Evolutionary conservation across 2,113 vertebrate genomes (phyloP).

Genomic region (Ophthalmolycus amberensis): DNA sequence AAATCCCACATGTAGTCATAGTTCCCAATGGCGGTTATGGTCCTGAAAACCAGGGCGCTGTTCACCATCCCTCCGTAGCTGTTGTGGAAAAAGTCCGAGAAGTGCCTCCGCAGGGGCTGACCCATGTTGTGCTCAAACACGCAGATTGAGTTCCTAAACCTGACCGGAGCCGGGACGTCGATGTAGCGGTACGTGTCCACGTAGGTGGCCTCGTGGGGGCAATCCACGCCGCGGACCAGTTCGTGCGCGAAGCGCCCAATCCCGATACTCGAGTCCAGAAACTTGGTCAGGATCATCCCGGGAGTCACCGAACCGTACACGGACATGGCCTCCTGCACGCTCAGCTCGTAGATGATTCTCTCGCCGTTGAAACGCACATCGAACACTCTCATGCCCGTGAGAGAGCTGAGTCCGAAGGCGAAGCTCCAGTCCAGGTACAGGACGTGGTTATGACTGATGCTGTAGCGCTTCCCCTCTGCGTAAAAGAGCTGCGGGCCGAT

Average conservation of each 20-base stretch:
- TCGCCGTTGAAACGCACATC: conserved; percentile 86
- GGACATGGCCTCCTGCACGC: conserved; percentile 90
- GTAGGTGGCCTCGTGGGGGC: conserved; percentile 85
- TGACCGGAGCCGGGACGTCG: conserved; percentile 61
- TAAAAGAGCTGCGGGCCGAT: conserved; percentile 84
- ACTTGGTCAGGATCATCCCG: conserved; percentile 85
- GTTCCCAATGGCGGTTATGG: conserved; percentile 87
- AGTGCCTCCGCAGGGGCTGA: conserved; percentile 90
- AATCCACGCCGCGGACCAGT: conserved; percentile 88
- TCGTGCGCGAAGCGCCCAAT: conserved; percentile 87
- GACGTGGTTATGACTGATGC: conserved; percentile 83
- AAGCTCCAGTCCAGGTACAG: conserved; percentile 89
- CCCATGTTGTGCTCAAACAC: conserved; percentile 91
- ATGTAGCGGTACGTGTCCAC: conserved; percentile 84
- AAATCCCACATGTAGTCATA: conserved; percentile 93
- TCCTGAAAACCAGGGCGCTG: conserved; percentile 87
- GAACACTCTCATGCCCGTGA: conserved; percentile 87
- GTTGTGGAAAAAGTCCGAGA: conserved; percentile 82
- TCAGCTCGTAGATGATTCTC: conserved; percentile 88
- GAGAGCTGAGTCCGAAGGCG: conserved; percentile 87
- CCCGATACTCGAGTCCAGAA: conserved; percentile 89
- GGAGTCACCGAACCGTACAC: conserved; percentile 89
- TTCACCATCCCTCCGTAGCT: conserved; percentile 88
- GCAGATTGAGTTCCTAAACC: conserved; percentile 85
- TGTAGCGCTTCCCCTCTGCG: conserved; percentile 84